Evolutionary conservation across 2,888 invertebrate genomes (phyloP).

Genomic region (Scelioninae gen. 1): DNA sequence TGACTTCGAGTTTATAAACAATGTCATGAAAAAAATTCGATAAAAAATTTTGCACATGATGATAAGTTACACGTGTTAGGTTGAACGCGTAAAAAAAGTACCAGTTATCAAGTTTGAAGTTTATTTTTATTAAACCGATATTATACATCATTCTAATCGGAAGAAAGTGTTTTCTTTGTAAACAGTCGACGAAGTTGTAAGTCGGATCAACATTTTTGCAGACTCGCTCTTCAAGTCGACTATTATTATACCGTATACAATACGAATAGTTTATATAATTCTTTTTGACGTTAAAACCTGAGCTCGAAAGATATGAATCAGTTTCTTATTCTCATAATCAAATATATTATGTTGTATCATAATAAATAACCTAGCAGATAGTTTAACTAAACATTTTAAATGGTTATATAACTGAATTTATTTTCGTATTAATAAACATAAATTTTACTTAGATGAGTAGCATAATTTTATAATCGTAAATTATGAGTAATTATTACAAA

Average conservation of each 20-base stretch:
- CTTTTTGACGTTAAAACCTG: constrained; percentile 14
- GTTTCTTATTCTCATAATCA: constrained; percentile 26
- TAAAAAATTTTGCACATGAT: constrained; percentile 15
- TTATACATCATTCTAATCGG: neutral
- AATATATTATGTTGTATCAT: constrained; percentile 29
- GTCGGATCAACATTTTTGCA: no score
- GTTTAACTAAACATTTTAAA: neutral
- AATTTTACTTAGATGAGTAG: neutral
- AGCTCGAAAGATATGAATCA: constrained; percentile 17
- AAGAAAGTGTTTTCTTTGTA: neutral
- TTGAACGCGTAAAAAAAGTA: constrained; percentile 17
- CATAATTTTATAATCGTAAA: no score
- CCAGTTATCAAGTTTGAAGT: constrained; percentile 18
- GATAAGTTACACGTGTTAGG: constrained; percentile 20
- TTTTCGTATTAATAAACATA: neutral
- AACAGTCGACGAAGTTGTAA: constrained; percentile 11
- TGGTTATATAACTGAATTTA: neutral
- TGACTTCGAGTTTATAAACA: constrained; percentile 19
- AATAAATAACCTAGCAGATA: constrained; percentile 9
- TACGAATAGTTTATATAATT: constrained; percentile 4
- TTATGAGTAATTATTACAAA: no score
- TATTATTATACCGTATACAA: constrained; percentile 13
- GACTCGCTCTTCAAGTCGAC: neutral
- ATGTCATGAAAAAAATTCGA: constrained; percentile 19
- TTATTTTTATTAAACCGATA: constrained; percentile 35